Evolutionary conservation across 2,888 invertebrate species (phyloP).

Genomic region (Bunonema sp.): DNA sequence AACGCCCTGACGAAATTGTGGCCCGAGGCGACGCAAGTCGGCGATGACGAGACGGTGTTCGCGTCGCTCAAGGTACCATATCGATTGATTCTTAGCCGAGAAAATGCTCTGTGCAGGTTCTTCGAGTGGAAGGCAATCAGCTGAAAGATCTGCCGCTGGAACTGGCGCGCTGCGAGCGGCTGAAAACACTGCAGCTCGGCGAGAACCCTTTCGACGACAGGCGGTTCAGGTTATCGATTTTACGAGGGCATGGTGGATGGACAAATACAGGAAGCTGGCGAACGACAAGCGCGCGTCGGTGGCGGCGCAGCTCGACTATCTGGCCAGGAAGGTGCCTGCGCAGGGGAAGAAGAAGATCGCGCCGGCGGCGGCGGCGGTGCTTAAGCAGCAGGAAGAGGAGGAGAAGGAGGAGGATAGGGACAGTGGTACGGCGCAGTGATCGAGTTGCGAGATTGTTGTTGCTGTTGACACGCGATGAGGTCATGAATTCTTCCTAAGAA

Average conservation of each 20-base stretch:
- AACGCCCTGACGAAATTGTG: too few species aligned
- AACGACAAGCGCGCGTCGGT: conserved; percentile 17
- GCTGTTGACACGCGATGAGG: background rate
- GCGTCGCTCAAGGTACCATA: too few species aligned
- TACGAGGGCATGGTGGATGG: background rate
- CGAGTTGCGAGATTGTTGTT: background rate
- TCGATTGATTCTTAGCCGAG: too few species aligned
- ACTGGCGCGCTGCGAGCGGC: conserved; percentile 2
- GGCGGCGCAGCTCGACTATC: conserved; percentile 6
- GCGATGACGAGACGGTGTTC: too few species aligned
- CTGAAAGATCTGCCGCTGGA: background rate
- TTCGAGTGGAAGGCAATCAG: background rate
- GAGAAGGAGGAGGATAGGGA: conserved; percentile 56
- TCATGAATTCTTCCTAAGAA: background rate
- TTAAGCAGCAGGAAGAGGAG: conserved; percentile 28
- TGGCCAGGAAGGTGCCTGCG: too few species aligned
- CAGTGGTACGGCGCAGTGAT: background rate
- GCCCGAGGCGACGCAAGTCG: too few species aligned
- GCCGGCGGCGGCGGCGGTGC: conserved; percentile 7
- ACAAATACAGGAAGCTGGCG: too few species aligned
- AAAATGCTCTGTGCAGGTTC: conserved; percentile 3
- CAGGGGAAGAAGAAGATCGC: conserved; percentile 19
- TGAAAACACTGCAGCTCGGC: too few species aligned
- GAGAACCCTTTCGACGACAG: too few species aligned
- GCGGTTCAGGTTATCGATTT: background rate